Conservation (phyloP, 2,113 vertebrate species). For the Hystrix brachyura region DNA sequence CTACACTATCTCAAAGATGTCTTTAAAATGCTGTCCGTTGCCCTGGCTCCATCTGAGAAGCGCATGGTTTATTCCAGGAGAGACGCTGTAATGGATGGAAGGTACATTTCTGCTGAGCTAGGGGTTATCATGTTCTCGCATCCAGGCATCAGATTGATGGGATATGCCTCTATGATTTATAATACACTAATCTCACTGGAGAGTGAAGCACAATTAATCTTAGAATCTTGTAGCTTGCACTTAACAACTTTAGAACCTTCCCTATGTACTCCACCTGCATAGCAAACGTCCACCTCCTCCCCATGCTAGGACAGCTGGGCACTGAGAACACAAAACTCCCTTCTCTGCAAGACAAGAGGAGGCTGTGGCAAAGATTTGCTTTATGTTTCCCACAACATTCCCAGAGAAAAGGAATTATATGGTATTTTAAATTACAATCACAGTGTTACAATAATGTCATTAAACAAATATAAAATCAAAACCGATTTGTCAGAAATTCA, state of each 20-base stretch:
- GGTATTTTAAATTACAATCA: neutral
- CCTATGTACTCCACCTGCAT: constrained; percentile 65
- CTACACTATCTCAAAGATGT: constrained; percentile 44
- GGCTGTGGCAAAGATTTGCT: neutral
- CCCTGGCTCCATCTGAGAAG: constrained; percentile 44
- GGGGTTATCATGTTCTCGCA: constrained; percentile 75
- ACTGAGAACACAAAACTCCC: neutral
- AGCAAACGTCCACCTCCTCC: constrained; percentile 38
- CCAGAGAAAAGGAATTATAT: neutral
- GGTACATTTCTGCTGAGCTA: constrained; percentile 75
- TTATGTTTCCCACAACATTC: neutral
- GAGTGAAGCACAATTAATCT: constrained; percentile 82
- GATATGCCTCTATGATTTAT: constrained; percentile 79
- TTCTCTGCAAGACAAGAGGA: neutral
- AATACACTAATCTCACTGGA: constrained; percentile 81
- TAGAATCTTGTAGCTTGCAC: constrained; percentile 76
- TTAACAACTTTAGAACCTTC: constrained; percentile 77
- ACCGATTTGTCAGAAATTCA: neutral
- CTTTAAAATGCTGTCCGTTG: constrained; percentile 68
- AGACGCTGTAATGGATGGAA: constrained; percentile 68
- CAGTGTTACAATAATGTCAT: neutral
- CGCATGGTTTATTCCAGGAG: constrained; percentile 65
- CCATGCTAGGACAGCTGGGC: neutral
- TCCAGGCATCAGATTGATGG: constrained; percentile 73
- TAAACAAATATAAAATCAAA: neutral